phyloP scores from a whole-genome alignment of 2,113 vertebrate species.

The Pseudonaja textilis region DNA sequence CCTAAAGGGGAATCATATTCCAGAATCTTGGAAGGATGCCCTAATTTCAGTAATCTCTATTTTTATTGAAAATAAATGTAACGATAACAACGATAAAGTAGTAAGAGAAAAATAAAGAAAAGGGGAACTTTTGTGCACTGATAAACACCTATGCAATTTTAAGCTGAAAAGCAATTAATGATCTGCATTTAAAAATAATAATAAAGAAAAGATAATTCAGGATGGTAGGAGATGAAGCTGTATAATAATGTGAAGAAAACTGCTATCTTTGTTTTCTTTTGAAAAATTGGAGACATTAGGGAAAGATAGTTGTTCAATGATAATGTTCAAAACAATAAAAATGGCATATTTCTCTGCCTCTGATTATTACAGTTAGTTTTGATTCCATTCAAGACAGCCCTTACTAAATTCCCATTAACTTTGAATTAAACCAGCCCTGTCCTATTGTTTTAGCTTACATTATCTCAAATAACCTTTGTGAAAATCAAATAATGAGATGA shows the following conservation, averaged over 20 bases:
- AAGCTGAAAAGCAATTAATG: neutral
- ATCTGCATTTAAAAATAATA: neutral
- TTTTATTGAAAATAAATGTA: neutral
- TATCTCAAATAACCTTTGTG: neutral
- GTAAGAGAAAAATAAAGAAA: neutral
- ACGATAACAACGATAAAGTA: neutral
- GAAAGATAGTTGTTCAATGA: neutral
- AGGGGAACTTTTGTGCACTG: neutral
- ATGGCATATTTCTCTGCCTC: neutral
- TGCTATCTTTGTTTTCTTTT: neutral
- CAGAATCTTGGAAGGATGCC: neutral
- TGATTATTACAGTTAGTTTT: neutral
- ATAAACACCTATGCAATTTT: neutral
- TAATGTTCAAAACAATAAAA: neutral
- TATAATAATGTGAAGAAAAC: neutral
- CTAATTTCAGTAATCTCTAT: neutral
- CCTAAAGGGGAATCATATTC: neutral
- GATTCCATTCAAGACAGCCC: neutral
- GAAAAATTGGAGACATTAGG: neutral
- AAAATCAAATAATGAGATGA: neutral
- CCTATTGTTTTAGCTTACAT: neutral
- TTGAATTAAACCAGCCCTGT: neutral
- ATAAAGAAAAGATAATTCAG: neutral
- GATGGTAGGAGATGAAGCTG: neutral
- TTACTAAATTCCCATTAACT: neutral